These are phyloP conservation scores for Thripadectes ignobilis DNA, from an alignment of 2,797 vertebrate species.

Conservation along the genomic window DNA sequence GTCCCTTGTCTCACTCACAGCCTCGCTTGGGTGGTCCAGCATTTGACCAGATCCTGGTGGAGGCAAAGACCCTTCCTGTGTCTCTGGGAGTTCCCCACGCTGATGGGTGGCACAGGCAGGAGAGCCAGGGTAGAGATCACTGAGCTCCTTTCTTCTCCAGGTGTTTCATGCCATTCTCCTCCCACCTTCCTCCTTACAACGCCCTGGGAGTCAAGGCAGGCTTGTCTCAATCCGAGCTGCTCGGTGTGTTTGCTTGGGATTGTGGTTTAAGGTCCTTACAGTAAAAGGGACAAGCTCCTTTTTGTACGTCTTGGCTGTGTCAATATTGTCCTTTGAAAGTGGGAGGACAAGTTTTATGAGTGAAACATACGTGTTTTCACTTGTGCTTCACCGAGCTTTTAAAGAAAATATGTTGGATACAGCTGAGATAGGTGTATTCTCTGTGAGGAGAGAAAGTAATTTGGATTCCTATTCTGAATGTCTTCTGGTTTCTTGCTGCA, in stretches of 20 bases:
- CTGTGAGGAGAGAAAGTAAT: neutral
- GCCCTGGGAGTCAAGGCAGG: neutral
- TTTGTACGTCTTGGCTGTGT: neutral
- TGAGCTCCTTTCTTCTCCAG: neutral
- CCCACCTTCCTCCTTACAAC: neutral
- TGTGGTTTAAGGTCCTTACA: neutral
- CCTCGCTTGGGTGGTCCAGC: neutral
- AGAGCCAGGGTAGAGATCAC: neutral
- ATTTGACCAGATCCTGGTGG: accelerated
- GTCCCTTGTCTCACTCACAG: accelerated
- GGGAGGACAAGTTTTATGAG: neutral
- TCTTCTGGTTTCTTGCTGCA: neutral
- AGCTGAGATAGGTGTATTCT: neutral
- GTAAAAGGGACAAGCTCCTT: neutral
- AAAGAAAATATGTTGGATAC: neutral
- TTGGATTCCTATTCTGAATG: neutral
- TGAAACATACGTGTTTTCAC: neutral
- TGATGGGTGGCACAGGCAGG: neutral
- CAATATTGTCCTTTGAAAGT: neutral
- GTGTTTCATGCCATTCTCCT: neutral
- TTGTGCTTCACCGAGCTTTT: neutral
- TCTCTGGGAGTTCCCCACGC: accelerated
- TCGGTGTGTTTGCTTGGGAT: neutral
- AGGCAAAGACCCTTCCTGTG: neutral
- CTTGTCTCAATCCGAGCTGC: neutral